These are phyloP conservation scores for Dynastes grantii DNA, from an alignment of 2,888 invertebrate genomes.

Conservation along the genomic window DNA sequence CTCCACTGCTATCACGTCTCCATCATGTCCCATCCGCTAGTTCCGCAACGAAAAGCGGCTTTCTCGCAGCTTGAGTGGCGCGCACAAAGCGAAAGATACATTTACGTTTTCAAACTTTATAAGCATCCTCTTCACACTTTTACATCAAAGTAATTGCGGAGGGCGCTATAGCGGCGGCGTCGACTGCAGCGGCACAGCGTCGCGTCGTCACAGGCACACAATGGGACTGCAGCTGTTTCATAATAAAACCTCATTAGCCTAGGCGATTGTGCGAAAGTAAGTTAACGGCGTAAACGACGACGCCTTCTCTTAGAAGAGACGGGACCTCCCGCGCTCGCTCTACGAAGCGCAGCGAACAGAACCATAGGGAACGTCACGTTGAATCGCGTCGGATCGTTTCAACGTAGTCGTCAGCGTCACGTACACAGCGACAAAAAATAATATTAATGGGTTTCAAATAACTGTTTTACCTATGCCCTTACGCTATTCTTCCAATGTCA, in stretches of 20 bases:
- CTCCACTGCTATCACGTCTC: neutral
- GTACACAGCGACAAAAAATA: no score
- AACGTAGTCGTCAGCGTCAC: no score
- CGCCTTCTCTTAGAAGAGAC: conserved; percentile 17
- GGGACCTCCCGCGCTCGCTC: neutral
- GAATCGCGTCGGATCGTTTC: conserved; percentile 57
- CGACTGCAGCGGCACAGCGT: neutral
- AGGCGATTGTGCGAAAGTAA: conserved; percentile 49
- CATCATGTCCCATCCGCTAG: neutral
- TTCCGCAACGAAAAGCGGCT: neutral
- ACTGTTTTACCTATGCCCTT: no score
- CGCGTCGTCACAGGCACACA: neutral
- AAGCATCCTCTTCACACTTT: conserved; percentile 43
- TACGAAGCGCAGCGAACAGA: no score
- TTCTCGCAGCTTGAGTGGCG: neutral
- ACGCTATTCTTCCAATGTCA: no score
- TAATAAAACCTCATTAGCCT: conserved; percentile 50
- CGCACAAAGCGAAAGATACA: conserved; percentile 29
- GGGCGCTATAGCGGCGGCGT: conserved; percentile 15
- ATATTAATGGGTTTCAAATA: no score
- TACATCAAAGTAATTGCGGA: conserved; percentile 48
- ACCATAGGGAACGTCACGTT: conserved; percentile 54
- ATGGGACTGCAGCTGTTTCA: conserved; percentile 48
- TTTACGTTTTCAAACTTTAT: conserved; percentile 35
- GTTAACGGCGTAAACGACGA: conserved; percentile 43